phyloP scores from a whole-genome alignment of 2,113 vertebrate genomes.

The Uria aalge region DNA sequence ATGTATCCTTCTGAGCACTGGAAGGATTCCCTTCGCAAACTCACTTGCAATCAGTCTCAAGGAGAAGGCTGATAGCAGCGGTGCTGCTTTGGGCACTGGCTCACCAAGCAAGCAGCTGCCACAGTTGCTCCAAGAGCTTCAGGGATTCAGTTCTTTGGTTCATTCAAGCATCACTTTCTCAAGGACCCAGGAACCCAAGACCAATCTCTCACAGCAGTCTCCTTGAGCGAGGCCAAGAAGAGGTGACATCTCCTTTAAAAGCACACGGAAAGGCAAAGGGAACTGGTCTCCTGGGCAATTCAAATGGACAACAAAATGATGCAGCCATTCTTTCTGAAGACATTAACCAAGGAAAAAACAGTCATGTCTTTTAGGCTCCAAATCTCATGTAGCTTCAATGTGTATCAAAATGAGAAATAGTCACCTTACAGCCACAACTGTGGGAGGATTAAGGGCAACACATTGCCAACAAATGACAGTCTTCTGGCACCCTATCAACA shows the following conservation, averaged over 20 bases:
- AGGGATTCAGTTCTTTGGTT: not conserved
- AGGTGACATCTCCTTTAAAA: not conserved
- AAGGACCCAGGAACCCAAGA: not conserved
- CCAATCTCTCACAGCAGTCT: not conserved
- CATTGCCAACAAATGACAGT: not conserved
- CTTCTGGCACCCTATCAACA: constrained; percentile 6
- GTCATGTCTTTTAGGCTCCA: not conserved
- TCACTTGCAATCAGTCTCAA: not conserved
- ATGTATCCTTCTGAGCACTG: not conserved
- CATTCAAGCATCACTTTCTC: not conserved
- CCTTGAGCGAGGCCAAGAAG: not conserved
- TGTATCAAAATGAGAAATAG: not conserved
- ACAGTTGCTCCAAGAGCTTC: constrained; percentile 1
- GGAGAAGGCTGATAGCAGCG: not conserved
- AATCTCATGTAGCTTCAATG: not conserved
- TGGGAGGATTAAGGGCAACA: not conserved
- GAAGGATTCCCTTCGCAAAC: not conserved
- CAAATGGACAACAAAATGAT: not conserved
- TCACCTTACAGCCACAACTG: not conserved
- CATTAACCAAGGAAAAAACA: not conserved
- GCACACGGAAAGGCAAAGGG: not conserved
- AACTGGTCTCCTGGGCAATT: not conserved
- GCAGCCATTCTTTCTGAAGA: not conserved
- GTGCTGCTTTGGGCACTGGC: constrained; percentile 9
- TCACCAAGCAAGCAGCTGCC: constrained; percentile 15